Base-by-base conservation (phyloP, 1,140 invertebrate species). In the Bombus fervidus region DNA sequence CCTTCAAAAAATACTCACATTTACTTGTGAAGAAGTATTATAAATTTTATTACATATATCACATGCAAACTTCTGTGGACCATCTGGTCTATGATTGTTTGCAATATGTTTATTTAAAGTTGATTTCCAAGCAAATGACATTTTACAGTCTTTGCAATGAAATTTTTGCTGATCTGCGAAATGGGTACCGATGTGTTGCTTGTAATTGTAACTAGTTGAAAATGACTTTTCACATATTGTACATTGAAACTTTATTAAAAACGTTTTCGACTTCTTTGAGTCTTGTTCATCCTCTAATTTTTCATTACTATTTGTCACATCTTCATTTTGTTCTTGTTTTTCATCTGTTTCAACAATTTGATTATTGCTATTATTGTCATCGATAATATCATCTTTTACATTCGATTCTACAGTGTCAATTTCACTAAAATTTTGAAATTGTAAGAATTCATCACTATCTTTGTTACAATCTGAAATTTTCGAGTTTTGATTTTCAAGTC, bases 11-110 rank as follows among this genome's bases (percentile, higher is more conserved):
- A 76, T 86, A 91, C 92, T 91, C 85, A 94, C 93, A 78, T 95
- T 94, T 12, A 94, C 90, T 91, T 94, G 94, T 0, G 93, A 93
- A 25, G 94, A 89, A 12, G 94, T 94, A 57, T 82, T 92, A 47
- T 95, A 95, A 57, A 94, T 92, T 86, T 94, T 94, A 6, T 93
- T 93, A 79, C 94, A 95, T 57, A 94, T 93, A 66, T 94, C 90
- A 13, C 94, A 95, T 12, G 94, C 90, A 72, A 93, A 95, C 34
- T 93, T 94, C 43, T 93, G 92, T 4, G 92, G 93, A 39, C 92
- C 92, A 68, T 94, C 92, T 2, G 88, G 89, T 43, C 93, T 90
- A 72, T 95, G 94, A 85, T 91, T 92, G 18, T 88, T 93, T 18
- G 92, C 90, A 3, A 94, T 91, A 72, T 95, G 94, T 84, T 95